A percentile compares a stretch with the other conserved stretches of the same genome.
These are phyloP conservation scores for Heliconius sara DNA, from an alignment of 2,888 invertebrate genomes.

Conservation along the genomic window DNA sequence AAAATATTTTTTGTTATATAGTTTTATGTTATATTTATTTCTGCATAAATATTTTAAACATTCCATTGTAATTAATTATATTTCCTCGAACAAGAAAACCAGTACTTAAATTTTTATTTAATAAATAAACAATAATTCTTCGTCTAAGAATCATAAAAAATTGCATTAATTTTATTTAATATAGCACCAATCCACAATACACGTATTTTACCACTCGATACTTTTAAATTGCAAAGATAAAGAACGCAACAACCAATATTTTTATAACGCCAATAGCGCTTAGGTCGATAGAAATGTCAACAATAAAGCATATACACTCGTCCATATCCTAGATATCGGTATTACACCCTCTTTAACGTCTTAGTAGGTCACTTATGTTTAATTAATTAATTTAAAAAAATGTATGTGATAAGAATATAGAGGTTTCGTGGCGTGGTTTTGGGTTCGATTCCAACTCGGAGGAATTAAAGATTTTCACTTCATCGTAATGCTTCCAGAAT, in stretches of 20 bases:
- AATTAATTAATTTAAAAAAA: neutral
- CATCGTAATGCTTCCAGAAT: no score
- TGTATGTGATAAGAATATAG: neutral
- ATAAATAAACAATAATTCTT: neutral
- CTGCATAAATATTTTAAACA: neutral
- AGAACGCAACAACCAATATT: conserved; percentile 3
- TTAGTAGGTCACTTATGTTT: neutral
- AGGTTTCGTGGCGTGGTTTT: no score
- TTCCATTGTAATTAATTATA: neutral
- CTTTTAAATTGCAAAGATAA: conserved; percentile 9
- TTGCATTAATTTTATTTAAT: no score
- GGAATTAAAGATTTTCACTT: no score
- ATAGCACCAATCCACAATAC: neutral
- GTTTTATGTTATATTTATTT: neutral
- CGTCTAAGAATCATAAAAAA: no score
- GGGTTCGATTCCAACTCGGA: no score
- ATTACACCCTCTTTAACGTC: neutral
- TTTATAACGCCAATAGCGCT: conserved; percentile 18
- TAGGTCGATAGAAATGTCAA: neutral
- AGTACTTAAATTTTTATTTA: neutral
- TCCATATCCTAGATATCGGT: neutral
- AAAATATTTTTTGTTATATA: no score
- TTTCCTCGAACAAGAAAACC: neutral
- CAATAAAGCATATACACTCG: neutral
- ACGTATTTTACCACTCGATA: neutral